Conservation (phyloP, 2,797 vertebrate genomes). For the Sebastes baramenuke region DNA sequence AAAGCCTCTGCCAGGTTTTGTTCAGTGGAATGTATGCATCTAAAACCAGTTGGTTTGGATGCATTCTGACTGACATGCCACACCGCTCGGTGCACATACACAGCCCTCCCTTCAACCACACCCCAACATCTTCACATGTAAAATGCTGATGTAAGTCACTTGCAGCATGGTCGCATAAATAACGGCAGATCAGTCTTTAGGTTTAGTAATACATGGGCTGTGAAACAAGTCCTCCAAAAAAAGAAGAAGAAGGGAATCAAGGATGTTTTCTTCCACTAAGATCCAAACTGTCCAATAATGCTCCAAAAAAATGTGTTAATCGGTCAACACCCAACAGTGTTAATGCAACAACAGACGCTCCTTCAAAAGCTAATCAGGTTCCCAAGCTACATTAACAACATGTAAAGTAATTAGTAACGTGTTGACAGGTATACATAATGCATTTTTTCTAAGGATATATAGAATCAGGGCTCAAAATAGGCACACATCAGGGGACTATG, state of each 20-base stretch:
- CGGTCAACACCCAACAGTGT: neutral
- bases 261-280: neutral
- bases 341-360: neutral
- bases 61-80: slow-evolving; percentile 50
- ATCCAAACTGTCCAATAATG: neutral
- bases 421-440: neutral
- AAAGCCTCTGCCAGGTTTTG: slow-evolving; percentile 49
- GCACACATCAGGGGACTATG: neutral
- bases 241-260: neutral
- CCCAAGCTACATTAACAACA: neutral
- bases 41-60: slow-evolving; percentile 77
- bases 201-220: neutral
- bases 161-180: neutral
- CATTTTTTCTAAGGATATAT: neutral
- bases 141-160: neutral
- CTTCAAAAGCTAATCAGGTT: neutral
- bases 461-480: neutral
- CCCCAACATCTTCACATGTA: slow-evolving; percentile 26
- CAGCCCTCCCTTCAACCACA: slow-evolving; percentile 34
- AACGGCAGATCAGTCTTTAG: neutral
- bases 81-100: neutral
- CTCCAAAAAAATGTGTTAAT: neutral
- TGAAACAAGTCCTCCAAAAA: neutral
- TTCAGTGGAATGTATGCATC: slow-evolving; percentile 44
- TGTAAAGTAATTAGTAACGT: neutral